These are phyloP conservation scores for Loxodonta africana DNA, from an alignment of 2,113 vertebrate species.

Conservation along the genomic window DNA sequence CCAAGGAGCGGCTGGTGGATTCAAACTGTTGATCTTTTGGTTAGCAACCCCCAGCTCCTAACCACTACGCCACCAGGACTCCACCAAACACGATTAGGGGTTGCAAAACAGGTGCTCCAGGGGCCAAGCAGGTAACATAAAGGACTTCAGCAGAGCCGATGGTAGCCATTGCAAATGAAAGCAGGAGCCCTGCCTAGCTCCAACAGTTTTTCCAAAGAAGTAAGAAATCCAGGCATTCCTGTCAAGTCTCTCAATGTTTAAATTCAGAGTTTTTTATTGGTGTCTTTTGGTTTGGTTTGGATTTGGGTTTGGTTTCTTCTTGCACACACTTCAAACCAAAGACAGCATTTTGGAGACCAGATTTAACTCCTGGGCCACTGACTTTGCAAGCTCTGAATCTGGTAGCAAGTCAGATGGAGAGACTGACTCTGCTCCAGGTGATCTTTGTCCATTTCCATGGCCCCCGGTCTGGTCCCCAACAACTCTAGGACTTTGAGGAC, in stretches of 20 bases:
- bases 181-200: not conserved
- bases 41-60: too few species aligned
- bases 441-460: too few species aligned
- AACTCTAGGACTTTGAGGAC: too few species aligned
- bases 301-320: not conserved
- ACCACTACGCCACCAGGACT: too few species aligned
- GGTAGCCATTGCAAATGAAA: not conserved
- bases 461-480: rapidly evolving
- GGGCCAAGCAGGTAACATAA: too few species aligned
- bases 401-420: not conserved
- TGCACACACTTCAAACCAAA: not conserved
- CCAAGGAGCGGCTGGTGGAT: too few species aligned
- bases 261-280: not conserved
- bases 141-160: not conserved
- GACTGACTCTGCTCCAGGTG: too few species aligned
- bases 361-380: not conserved
- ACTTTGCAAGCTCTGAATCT: not conserved
- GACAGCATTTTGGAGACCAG: not conserved
- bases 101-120: not conserved
- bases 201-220: not conserved
- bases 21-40: too few species aligned
- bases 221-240: not conserved
- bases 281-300: not conserved
- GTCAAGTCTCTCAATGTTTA: not conserved
- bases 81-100: too few species aligned